phyloP scores from a whole-genome alignment of 37 sponge, comb jelly and placozoan genomes.

The Beroe ovata region DNA sequence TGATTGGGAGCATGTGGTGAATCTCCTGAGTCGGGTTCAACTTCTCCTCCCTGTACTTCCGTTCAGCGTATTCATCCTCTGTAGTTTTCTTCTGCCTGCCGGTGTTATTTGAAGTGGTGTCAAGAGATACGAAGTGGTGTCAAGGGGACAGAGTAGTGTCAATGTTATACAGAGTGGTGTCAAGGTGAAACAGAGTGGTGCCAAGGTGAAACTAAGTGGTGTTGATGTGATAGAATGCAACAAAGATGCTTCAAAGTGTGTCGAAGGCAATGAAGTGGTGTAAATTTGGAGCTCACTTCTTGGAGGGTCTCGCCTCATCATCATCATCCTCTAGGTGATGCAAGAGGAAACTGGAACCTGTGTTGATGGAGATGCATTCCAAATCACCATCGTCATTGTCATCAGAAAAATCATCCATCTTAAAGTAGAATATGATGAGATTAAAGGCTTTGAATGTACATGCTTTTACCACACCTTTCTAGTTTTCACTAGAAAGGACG shows the following conservation, averaged over 20 bases:
- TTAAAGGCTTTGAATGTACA: too few relatives aligned
- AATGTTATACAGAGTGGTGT: neutral
- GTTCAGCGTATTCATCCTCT: slow-evolving; percentile 49
- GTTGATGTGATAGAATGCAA: too few relatives aligned
- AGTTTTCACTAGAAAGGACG: too few relatives aligned
- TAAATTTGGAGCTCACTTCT: slow-evolving; percentile 16
- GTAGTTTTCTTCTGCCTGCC: slow-evolving; percentile 43
- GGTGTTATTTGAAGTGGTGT: neutral
- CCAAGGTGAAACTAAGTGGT: neutral
- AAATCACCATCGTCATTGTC: slow-evolving; percentile 22
- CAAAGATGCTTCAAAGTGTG: too few relatives aligned
- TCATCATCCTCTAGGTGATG: neutral
- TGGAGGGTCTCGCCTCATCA: neutral
- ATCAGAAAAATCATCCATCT: neutral
- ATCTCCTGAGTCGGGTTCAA: neutral
- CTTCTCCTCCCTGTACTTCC: neutral
- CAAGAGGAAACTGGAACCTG: neutral
- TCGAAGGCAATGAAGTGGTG: too few relatives aligned
- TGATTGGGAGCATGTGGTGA: slow-evolving; percentile 56
- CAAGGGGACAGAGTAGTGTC: neutral
- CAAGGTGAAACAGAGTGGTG: neutral
- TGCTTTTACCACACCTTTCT: too few relatives aligned
- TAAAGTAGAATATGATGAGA: too few relatives aligned
- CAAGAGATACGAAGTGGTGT: neutral
- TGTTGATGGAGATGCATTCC: neutral